Evolutionary conservation across 2,888 invertebrate genomes (phyloP), one percentile per base, ranked within the genome.

Genomic region (Netelia melanura): DNA sequence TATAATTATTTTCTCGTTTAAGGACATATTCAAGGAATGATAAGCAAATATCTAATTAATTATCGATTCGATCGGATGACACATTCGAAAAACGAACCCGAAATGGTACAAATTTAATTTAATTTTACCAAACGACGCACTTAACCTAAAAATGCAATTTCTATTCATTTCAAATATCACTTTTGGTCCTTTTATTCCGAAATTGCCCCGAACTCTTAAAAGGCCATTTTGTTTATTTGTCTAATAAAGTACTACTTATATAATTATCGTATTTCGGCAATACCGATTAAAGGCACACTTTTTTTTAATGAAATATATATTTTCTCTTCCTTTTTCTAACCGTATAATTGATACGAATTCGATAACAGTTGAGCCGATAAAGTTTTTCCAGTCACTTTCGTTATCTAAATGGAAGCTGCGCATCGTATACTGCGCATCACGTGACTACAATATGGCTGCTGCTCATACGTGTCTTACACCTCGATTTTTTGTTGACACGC

Each of bases 191-290:
- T 23, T 21, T 3, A 17, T 48, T 48, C 21, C 3, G 5, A 48
- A 48, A 67, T 38, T 44, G 3, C 10, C 61, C 23, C 11, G 2
- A 61, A 61, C 23, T 0, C 61, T 48, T 48, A 1, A 61, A 61
- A 21, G 21, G 61, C 61, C 61, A 61, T 61, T 61, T 61, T 61
- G 21, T 23, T 61, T 61, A 48, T 48, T 48, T 48, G 10, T 61
- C 17, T 5, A 61, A 48, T 23, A 62, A 38, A 38, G 11, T 14
- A 14, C 11, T 48, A 48, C 44, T 44, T 25, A 0, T 3, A n/a
- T 3, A 25, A 9, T 3, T 14, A 25, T 23, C 44, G 25, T 44
- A n/a, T 23, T 58, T 58, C 11, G 14, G 38, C 58, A 23, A 61
- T 43, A 9, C 9, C 58, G 2, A 58, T 14, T n/a, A 25, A 61